Conservation (phyloP, 2,888 invertebrate species). For the Myathropa florea region DNA sequence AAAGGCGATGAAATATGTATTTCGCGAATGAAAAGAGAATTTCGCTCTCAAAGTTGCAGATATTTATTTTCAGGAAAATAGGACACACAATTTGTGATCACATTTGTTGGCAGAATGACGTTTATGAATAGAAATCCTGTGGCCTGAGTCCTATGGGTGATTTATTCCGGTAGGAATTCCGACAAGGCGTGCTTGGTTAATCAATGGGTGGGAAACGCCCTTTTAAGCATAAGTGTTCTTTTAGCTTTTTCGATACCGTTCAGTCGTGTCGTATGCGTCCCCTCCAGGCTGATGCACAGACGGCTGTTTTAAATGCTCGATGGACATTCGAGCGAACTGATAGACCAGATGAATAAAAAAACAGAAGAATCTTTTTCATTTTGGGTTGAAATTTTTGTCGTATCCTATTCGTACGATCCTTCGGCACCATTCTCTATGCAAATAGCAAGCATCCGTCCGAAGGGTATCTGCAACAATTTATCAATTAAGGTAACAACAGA, state of each 20-base stretch:
- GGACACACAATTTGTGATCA: neutral
- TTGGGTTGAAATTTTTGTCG: neutral
- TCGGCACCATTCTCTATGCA: neutral
- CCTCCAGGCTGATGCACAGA: neutral
- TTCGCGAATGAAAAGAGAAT: neutral
- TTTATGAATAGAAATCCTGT: neutral
- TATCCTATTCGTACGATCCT: neutral
- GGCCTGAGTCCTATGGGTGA: neutral
- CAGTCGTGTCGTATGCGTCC: neutral
- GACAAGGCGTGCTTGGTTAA: neutral
- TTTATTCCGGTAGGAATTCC: neutral
- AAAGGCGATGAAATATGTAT: constrained; percentile 16
- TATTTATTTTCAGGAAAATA: neutral
- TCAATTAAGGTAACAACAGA: neutral
- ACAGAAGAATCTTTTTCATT: neutral
- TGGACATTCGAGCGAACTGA: no score
- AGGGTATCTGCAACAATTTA: neutral
- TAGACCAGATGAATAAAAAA: neutral
- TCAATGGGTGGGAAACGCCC: neutral
- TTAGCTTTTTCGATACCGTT: neutral
- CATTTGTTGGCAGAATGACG: neutral
- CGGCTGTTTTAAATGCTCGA: no score
- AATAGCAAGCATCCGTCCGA: neutral
- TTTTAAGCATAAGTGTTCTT: neutral
- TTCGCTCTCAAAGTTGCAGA: neutral